These are phyloP conservation scores for Sylvilagus floridanus DNA, from an alignment of 2,797 vertebrate species.

Conservation along the genomic window DNA sequence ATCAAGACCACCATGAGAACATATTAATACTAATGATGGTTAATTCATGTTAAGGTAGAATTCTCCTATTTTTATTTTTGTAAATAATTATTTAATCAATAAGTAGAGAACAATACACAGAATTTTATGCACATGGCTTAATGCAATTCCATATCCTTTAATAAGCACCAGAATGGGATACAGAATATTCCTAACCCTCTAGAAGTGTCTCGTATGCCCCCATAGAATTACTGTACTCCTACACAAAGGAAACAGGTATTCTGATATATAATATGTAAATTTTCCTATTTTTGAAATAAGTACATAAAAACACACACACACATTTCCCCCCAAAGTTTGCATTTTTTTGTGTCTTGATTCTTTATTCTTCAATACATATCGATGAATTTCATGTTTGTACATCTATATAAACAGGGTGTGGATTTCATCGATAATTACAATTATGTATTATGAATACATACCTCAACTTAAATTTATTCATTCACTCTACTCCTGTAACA, in stretches of 20 bases:
- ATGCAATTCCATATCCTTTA: neutral
- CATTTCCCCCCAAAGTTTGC: neutral
- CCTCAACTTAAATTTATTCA: neutral
- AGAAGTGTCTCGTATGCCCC: neutral
- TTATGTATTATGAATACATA: neutral
- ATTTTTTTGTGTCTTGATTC: conserved; percentile 29
- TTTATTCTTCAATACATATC: neutral
- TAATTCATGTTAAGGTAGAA: neutral
- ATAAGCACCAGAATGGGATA: neutral
- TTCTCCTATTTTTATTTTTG: neutral
- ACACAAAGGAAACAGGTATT: neutral
- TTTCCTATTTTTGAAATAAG: conserved; percentile 24
- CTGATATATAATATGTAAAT: neutral
- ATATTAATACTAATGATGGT: neutral
- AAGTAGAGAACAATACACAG: neutral
- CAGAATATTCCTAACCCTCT: neutral
- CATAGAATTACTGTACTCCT: neutral
- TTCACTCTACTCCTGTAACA: neutral
- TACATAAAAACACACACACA: neutral
- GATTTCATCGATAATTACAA: neutral
- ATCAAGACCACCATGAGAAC: neutral
- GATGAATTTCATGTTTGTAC: neutral
- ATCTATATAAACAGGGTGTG: neutral
- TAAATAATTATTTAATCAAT: neutral
- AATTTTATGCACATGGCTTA: neutral